Percentiles rank a stretch among this genome's conserved stretches.
phyloP scores from a whole-genome alignment of 2,888 invertebrate species.

The Melitaea athalia region DNA sequence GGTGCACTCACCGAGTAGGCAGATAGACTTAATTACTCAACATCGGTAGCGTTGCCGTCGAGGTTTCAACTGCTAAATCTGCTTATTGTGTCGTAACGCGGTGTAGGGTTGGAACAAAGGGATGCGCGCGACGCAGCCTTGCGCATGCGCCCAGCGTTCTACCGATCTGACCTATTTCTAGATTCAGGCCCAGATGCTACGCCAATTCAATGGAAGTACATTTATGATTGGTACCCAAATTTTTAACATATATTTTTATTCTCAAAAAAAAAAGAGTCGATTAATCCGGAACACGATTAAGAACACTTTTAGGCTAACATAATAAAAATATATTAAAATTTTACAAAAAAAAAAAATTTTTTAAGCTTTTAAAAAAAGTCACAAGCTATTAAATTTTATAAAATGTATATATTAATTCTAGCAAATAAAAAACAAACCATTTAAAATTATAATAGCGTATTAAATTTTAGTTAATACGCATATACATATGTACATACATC shows the following conservation, averaged over 20 bases:
- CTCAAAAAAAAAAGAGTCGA: no score
- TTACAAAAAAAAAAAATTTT: no score
- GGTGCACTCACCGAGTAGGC: conserved; percentile 64
- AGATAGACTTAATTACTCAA: conserved; percentile 55
- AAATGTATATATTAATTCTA: no score
- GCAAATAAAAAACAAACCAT: no score
- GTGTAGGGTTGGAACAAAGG: conserved; percentile 42
- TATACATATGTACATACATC: not conserved
- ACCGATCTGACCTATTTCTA: conserved; percentile 59
- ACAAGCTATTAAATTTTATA: no score
- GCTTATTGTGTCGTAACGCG: conserved; percentile 50
- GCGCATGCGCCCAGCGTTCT: conserved; percentile 53
- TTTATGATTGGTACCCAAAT: conserved; percentile 12
- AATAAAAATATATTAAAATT: no score
- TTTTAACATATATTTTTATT: not conserved
- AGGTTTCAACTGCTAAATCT: conserved; percentile 51
- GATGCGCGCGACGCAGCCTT: conserved; percentile 45
- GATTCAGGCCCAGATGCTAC: conserved; percentile 44
- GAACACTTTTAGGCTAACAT: no score
- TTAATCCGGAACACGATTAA: no score
- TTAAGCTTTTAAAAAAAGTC: no score
- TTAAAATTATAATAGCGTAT: no score
- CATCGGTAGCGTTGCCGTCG: conserved; percentile 50
- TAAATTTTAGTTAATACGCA: not conserved
- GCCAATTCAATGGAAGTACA: conserved; percentile 21